These are phyloP conservation scores for Megaptera novaeangliae DNA, from an alignment of 2,113 vertebrate species.

Conservation along the genomic window DNA sequence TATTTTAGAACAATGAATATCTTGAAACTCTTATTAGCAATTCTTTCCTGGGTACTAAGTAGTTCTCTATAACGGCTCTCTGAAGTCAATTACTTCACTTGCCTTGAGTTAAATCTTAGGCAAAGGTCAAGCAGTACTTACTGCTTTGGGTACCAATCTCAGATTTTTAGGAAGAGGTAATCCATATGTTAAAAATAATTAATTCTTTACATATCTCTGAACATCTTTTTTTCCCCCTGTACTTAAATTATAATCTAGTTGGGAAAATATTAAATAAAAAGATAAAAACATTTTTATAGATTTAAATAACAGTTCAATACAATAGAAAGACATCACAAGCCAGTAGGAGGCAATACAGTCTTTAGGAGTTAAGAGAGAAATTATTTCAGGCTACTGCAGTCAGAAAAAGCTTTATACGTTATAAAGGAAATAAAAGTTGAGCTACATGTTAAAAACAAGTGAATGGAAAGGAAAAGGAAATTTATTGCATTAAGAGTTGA, in stretches of 20 bases:
- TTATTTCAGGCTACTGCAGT: not conserved
- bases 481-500: not conserved
- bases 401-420: not conserved
- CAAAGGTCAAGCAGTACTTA: not conserved
- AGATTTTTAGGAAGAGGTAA: not conserved
- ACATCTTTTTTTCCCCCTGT: not conserved
- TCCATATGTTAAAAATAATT: not conserved
- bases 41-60: not conserved
- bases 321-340: not conserved
- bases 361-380: not conserved
- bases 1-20: not conserved
- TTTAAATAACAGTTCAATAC: not conserved
- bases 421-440: not conserved
- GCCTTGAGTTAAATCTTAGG: not conserved
- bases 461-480: not conserved
- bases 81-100: not conserved
- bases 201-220: not conserved
- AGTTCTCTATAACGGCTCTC: not conserved
- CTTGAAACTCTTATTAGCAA: not conserved
- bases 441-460: not conserved
- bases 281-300: not conserved
- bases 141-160: not conserved
- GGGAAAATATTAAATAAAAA: not conserved
- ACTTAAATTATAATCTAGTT: not conserved
- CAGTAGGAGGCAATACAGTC: not conserved